phyloP scores from a whole-genome alignment of 2,797 vertebrate species.

The Cossypha heuglini region DNA sequence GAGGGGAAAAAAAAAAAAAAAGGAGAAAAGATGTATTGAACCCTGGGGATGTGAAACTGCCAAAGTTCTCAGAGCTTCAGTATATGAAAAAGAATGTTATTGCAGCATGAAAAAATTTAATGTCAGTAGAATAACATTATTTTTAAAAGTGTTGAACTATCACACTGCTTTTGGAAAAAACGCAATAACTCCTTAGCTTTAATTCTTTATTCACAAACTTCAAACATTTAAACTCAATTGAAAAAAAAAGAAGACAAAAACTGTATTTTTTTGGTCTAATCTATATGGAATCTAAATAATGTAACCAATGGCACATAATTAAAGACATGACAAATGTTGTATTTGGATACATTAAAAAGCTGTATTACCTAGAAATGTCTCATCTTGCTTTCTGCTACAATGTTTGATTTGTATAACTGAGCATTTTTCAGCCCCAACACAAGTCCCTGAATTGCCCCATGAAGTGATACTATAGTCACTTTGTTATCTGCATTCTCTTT shows the following conservation, averaged over 20 bases:
- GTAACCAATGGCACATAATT: neutral
- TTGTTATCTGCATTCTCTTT: neutral
- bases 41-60: neutral
- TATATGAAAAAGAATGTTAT: neutral
- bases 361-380: neutral
- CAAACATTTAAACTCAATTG: neutral
- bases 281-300: neutral
- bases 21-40: neutral
- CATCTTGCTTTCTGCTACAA: neutral
- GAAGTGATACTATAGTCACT: neutral
- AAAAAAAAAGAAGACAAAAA: neutral
- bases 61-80: neutral
- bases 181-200: neutral
- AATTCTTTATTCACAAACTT: neutral
- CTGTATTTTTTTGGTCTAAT: neutral
- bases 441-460: neutral
- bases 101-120: neutral
- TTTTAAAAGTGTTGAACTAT: neutral
- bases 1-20: accelerated
- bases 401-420: neutral
- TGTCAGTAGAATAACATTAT: neutral
- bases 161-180: neutral
- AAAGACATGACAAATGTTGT: neutral
- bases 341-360: neutral
- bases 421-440: neutral